These are phyloP conservation scores for Dilophus febrilis DNA, from an alignment of 2,888 invertebrate species.

Conservation along the genomic window DNA sequence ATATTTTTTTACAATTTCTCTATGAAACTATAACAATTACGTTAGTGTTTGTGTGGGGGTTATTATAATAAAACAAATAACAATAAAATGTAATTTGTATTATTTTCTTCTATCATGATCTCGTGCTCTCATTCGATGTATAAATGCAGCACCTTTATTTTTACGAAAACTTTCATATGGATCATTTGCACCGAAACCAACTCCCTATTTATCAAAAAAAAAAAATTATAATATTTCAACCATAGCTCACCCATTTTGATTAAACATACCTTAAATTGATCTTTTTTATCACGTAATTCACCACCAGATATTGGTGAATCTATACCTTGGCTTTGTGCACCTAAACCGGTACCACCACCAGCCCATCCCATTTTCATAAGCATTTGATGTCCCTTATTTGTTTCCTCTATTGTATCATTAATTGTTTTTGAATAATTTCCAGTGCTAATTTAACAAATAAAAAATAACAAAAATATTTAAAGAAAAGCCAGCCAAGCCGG, in stretches of 20 bases:
- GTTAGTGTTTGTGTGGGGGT: too few relatives aligned
- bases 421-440: conserved; percentile 26
- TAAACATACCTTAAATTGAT: conserved; percentile 79
- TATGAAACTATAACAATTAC: too few relatives aligned
- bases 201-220: conserved; percentile 38
- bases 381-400: conserved; percentile 94
- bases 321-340: conserved; percentile 89
- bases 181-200: conserved; percentile 83
- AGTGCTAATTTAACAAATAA: conserved; percentile 21
- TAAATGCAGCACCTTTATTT: conserved; percentile 87
- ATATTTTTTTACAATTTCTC: too few relatives aligned
- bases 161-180: conserved; percentile 96
- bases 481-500: neutral
- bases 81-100: neutral
- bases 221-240: neutral
- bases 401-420: conserved; percentile 58
- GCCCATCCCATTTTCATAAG: conserved; percentile 98
- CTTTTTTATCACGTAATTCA: conserved; percentile 73
- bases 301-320: conserved; percentile 88
- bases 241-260: too few relatives aligned
- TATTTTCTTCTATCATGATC: conserved; percentile 46
- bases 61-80: too few relatives aligned
- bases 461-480: conserved; percentile 6
- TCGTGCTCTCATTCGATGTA: conserved; percentile 82
- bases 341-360: conserved; percentile 72